These are phyloP conservation scores for Pseudocheirus occidentalis DNA, from an alignment of 2,797 vertebrate species.

Conservation along the genomic window DNA sequence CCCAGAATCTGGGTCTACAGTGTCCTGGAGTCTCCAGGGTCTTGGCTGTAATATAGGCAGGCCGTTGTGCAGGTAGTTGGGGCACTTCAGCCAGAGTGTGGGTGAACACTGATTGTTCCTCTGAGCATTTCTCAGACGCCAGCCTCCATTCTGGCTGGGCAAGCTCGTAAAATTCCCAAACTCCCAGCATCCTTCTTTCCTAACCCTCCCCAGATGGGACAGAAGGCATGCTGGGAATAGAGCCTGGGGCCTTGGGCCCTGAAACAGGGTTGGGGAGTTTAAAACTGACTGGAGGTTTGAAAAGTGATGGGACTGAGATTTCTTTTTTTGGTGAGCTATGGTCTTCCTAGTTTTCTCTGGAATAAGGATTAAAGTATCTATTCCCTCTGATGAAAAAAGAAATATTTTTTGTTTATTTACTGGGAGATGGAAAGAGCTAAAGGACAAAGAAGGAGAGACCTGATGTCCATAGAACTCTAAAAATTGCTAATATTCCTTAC, in stretches of 20 bases:
- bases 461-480: not conserved
- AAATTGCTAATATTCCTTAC: not conserved
- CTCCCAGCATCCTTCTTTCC: slow-evolving; percentile 57
- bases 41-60: not conserved
- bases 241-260: slow-evolving; percentile 41
- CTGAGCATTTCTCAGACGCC: slow-evolving; percentile 30
- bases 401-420: slow-evolving; percentile 33
- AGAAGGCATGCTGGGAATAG: slow-evolving; percentile 47
- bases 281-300: slow-evolving; percentile 19
- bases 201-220: slow-evolving; percentile 51
- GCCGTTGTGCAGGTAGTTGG: not conserved
- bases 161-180: slow-evolving; percentile 63
- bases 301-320: not conserved
- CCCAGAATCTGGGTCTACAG: not conserved
- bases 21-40: slow-evolving; percentile 3
- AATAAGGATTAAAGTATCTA: not conserved
- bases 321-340: not conserved
- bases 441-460: slow-evolving; percentile 4
- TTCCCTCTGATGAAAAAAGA: slow-evolving; percentile 21
- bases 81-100: not conserved
- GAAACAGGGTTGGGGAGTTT: slow-evolving; percentile 29
- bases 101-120: slow-evolving; percentile 20
- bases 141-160: slow-evolving; percentile 31
- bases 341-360: slow-evolving; percentile 40
- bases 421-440: not conserved